phyloP scores from a whole-genome alignment of 2,113 vertebrate genomes.

The Pelecanus crispus region DNA sequence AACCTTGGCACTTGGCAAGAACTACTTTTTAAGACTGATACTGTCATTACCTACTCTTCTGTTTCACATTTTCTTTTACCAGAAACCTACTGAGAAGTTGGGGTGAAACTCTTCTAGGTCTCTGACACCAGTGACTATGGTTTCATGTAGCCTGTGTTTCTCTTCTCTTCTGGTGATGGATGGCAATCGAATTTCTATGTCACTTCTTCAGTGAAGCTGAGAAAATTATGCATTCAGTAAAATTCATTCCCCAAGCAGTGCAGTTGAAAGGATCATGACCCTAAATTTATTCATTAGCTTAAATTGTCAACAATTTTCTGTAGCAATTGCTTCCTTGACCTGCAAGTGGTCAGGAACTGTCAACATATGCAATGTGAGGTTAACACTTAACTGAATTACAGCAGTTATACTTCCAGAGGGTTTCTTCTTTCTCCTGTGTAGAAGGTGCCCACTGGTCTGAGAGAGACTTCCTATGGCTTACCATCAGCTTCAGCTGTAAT shows the following conservation, averaged over 20 bases:
- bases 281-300: conserved; percentile 29
- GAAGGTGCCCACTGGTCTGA: neutral
- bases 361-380: neutral
- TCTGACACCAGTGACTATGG: neutral
- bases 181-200: neutral
- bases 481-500: neutral
- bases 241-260: neutral
- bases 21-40: neutral
- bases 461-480: neutral
- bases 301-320: conserved; percentile 25
- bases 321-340: conserved; percentile 19
- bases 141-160: neutral
- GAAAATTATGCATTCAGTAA: conserved; percentile 5
- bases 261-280: neutral
- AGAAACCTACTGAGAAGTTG: neutral
- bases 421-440: neutral
- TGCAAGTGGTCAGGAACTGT: neutral
- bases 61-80: neutral
- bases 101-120: neutral
- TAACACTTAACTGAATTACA: neutral
- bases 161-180: neutral
- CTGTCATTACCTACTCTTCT: neutral
- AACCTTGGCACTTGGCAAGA: neutral
- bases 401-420: neutral
- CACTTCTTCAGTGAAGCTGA: neutral